phyloP scores from a whole-genome alignment of 2,113 vertebrate genomes.

The Dicentrarchus labrax region DNA sequence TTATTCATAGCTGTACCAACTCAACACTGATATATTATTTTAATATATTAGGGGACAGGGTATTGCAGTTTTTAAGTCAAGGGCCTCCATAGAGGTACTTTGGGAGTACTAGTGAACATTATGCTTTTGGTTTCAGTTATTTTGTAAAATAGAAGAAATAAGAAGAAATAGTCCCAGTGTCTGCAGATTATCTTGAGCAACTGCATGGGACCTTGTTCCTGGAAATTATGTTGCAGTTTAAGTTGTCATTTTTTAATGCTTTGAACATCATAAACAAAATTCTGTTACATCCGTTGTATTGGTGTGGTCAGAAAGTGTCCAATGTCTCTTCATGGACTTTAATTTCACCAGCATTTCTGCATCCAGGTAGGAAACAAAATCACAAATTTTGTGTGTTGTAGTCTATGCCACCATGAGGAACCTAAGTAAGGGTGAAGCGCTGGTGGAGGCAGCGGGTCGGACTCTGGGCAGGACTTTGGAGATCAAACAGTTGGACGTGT shows the following conservation, averaged over 20 bases:
- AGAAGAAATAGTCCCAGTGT: not conserved
- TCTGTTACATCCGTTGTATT: too few relatives aligned
- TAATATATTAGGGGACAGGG: not conserved
- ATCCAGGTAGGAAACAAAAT: not conserved
- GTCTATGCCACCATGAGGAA: conserved; percentile 91
- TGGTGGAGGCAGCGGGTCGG: conserved; percentile 84
- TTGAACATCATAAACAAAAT: too few relatives aligned
- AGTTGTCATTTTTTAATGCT: not conserved
- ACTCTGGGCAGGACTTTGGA: conserved; percentile 87
- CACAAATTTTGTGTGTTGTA: conserved; percentile 53
- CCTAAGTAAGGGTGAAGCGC: conserved; percentile 79
- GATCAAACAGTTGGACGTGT: conserved; percentile 89
- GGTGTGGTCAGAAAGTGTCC: too few relatives aligned
- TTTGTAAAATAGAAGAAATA: too few relatives aligned
- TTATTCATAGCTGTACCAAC: not conserved
- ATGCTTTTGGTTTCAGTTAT: too few relatives aligned
- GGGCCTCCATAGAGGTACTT: not conserved
- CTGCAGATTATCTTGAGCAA: not conserved
- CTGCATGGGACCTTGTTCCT: not conserved
- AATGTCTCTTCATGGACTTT: too few relatives aligned
- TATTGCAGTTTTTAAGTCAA: not conserved
- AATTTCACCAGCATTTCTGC: not conserved
- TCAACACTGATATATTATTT: not conserved
- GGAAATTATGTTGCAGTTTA: not conserved
- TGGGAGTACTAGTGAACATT: not conserved